Base-by-base conservation (phyloP, 35 echinoderm and acorn worm species). In the Anneissia japonica region DNA sequence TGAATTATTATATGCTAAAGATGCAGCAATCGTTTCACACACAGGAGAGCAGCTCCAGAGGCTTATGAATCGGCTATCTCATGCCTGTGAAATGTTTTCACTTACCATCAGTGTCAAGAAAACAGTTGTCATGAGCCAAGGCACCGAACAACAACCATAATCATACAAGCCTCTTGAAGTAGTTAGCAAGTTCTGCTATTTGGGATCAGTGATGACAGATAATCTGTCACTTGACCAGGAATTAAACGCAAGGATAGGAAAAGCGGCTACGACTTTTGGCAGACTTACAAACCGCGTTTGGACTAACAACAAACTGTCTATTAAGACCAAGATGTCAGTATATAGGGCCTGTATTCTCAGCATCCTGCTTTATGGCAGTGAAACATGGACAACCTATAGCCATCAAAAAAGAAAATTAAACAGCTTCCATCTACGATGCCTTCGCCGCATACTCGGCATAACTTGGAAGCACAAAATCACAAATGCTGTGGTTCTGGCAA, bases 211-310 rank as follows among this genome's bases (percentile, higher is more conserved):
- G 0, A 76, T 77, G 36, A 26, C 74, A 1, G 31, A 30, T 36
- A 36, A 1, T 14, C 73, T 78, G 1, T 86, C 19, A 17, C 32
- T 86, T 36, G 90, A 92, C 46, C 45, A 43, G 30, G 86, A 92
- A 46, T 16, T 89, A 26, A 74, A 89, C 73, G 37, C 21, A 38
- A 39, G 81, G 0, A 92, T 88, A 29, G 85, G 80, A 1, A 83
- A 72, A 79, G 74, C 46, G 28, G 31, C 77, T 36, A 83, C 86
- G 4, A 41, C 46, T 32, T 40, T 86, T 45, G 91, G 77, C 36
- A 32, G 77, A 75, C 87, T 92, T 11, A 82, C 14, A 26, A 88
- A 79, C 21, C 33, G 85, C 81, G 90, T 88, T 19, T 92, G 90
- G 90, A 31, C 7, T 7, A 88, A 89, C 76, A 39, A 74, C 64